Percentiles rank a stretch among this genome's conserved stretches.
phyloP scores from a whole-genome alignment of 1,140 invertebrate species.

The Drosophila aff. region DNA sequence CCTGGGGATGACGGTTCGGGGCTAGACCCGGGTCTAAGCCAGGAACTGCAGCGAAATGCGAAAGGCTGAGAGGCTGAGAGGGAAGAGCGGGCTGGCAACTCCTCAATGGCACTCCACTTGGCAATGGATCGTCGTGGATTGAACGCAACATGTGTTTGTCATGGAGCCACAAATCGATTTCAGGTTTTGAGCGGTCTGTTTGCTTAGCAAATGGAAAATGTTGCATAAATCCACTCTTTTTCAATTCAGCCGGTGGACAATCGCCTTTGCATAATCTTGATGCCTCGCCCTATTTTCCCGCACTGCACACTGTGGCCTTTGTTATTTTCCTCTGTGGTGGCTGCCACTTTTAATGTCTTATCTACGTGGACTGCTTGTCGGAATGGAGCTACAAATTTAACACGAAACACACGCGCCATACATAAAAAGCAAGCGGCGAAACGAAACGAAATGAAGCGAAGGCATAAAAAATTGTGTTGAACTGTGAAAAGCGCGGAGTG shows the following conservation, averaged over 20 bases:
- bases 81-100: constrained; percentile 6
- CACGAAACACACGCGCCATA: constrained; percentile 73
- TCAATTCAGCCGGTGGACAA: constrained; percentile 17
- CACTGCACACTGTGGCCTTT: constrained; percentile 10
- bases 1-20: background rate
- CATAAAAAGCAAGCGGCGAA: constrained; percentile 72
- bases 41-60: constrained; percentile 53
- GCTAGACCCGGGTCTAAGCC: background rate
- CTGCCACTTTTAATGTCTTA: constrained; percentile 71
- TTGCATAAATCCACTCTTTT: constrained; percentile 35
- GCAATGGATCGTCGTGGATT: constrained; percentile 2
- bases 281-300: background rate
- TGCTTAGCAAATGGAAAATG: constrained; percentile 74
- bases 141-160: constrained; percentile 60
- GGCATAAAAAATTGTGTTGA: constrained; percentile 52
- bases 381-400: constrained; percentile 72
- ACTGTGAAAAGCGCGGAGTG: constrained; percentile 22
- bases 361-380: constrained; percentile 63
- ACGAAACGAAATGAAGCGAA: constrained; percentile 18
- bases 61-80: constrained; percentile 13
- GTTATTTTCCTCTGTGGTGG: constrained; percentile 31
- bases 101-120: constrained; percentile 54
- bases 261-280: constrained; percentile 23
- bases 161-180: constrained; percentile 35
- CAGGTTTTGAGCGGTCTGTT: constrained; percentile 42